phyloP scores from a whole-genome alignment of 1,140 invertebrate species.

The honey bee (Apis mellifera) region DNA sequence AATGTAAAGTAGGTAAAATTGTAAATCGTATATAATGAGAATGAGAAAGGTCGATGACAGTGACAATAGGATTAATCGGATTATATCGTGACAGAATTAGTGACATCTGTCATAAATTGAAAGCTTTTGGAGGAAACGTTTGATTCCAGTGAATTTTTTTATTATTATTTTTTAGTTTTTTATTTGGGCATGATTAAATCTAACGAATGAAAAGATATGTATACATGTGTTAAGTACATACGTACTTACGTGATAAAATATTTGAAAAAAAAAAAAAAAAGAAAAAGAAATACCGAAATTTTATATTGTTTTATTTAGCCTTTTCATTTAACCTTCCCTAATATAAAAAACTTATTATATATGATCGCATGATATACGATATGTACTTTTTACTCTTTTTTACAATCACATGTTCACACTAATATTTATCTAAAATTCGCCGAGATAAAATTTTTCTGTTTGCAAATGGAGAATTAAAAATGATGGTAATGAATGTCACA shows the following conservation, averaged over 20 bases:
- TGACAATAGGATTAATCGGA: too few species aligned
- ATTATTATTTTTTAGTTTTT: too few species aligned
- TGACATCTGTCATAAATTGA: too few species aligned
- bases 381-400: not conserved
- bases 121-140: too few species aligned
- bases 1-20: not conserved
- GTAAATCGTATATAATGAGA: not conserved
- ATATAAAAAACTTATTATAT: not conserved
- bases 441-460: slow-evolving; percentile 21
- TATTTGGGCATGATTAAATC: too few species aligned
- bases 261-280: too few species aligned
- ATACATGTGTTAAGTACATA: not conserved
- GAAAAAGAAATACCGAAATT: not conserved
- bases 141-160: too few species aligned
- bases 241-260: not conserved
- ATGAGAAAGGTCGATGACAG: too few species aligned
- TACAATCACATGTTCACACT: slow-evolving; percentile 10
- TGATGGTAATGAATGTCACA: not conserved
- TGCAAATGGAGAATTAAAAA: not conserved
- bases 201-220: too few species aligned
- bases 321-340: not conserved
- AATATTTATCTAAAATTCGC: not conserved
- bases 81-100: too few species aligned
- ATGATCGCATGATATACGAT: not conserved
- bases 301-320: slow-evolving; percentile 1